Conservation (phyloP, 2,888 invertebrate species). For the Embidobia sp. region DNA sequence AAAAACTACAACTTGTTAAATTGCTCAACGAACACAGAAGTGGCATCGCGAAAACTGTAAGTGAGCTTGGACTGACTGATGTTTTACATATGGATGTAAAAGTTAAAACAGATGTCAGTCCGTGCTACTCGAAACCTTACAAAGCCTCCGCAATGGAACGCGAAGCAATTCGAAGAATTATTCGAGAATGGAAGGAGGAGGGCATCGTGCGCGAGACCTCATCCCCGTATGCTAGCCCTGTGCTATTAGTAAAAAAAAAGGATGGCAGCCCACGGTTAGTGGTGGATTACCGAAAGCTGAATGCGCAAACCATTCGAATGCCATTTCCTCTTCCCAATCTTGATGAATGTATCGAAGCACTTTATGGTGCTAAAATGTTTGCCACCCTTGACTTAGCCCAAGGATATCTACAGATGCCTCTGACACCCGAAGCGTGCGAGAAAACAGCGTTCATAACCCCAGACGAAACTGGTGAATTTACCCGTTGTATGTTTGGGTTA, state of each 20-base stretch:
- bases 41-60: background rate
- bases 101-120: background rate
- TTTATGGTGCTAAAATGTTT: conserved; percentile 9
- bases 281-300: conserved; percentile 10
- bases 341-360: conserved; percentile 9
- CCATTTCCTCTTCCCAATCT: conserved; percentile 4
- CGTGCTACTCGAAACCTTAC: background rate
- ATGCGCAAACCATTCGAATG: conserved; percentile 9
- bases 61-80: background rate
- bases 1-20: background rate
- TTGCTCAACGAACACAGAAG: background rate
- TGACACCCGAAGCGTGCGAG: background rate
- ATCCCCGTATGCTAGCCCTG: conserved; percentile 4
- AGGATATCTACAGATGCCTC: conserved; percentile 6
- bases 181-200: background rate
- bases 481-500: background rate
- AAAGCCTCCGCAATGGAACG: background rate
- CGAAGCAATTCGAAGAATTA: background rate
- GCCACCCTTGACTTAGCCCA: background rate
- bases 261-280: background rate
- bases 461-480: conserved; percentile 11
- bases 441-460: conserved; percentile 17
- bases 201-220: background rate
- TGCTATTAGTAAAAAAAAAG: background rate
- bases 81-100: background rate